These are phyloP conservation scores for Alosa alosa DNA, from an alignment of 2,113 vertebrate genomes.

Conservation along the genomic window DNA sequence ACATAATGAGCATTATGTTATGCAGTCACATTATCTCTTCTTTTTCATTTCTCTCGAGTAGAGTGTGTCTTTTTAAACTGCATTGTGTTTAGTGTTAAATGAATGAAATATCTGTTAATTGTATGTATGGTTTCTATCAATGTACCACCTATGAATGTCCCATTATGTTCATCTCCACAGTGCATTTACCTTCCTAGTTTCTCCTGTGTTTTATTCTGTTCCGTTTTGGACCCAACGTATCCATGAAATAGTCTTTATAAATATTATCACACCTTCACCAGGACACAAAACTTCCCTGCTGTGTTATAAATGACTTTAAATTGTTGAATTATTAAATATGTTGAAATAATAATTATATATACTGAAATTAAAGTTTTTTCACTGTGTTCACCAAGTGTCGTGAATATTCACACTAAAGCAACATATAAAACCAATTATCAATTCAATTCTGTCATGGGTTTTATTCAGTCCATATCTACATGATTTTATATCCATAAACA, in stretches of 20 bases:
- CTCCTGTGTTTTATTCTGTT: neutral
- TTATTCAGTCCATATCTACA: neutral
- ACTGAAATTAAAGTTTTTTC: neutral
- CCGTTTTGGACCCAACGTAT: neutral
- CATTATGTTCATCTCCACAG: neutral
- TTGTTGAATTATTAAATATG: neutral
- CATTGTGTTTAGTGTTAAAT: neutral
- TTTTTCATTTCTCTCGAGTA: neutral
- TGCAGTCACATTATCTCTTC: neutral
- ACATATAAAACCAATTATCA: neutral
- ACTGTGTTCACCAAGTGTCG: neutral
- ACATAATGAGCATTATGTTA: neutral
- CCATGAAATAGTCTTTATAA: neutral
- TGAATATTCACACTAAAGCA: neutral
- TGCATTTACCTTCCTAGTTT: neutral
- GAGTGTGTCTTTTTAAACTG: neutral
- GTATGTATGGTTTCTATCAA: neutral
- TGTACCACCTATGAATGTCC: neutral
- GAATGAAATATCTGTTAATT: neutral
- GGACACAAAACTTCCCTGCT: neutral
- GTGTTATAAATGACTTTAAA: neutral
- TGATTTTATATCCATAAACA: neutral
- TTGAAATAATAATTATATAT: neutral
- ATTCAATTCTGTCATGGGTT: conserved; percentile 1
- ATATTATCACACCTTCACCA: neutral